Percentiles rank a stretch among this genome's conserved stretches.
Conservation (phyloP, 2,113 vertebrate genomes). For the Cairina moschata region DNA sequence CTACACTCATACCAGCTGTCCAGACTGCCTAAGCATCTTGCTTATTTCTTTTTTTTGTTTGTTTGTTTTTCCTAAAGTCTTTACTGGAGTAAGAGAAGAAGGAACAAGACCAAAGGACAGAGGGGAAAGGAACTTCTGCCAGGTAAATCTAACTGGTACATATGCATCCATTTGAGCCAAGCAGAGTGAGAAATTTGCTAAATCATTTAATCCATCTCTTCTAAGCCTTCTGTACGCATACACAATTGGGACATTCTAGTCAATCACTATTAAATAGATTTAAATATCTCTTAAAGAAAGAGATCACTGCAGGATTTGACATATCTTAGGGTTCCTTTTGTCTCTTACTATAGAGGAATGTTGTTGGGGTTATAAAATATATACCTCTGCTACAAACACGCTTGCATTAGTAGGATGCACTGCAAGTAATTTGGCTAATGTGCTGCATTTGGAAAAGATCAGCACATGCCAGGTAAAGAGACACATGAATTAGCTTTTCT, state of each 20-base stretch:
- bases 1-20: not conserved
- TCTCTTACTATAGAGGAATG: not conserved
- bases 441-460: not conserved
- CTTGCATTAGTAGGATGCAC: not conserved
- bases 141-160: not conserved
- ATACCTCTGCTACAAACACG: not conserved
- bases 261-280: not conserved
- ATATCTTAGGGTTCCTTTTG: not conserved
- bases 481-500: not conserved
- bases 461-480: not conserved
- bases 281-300: not conserved
- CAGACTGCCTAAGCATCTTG: not conserved
- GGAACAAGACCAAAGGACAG: conserved; percentile 13
- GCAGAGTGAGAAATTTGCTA: not conserved
- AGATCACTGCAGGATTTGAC: not conserved
- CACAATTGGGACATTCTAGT: not conserved
- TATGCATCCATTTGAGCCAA: not conserved
- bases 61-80: not conserved
- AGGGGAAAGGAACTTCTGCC: conserved; percentile 8
- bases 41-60: not conserved
- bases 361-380: not conserved
- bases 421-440: not conserved
- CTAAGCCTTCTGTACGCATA: not conserved
- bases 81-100: not conserved
- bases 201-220: not conserved